Evolutionary conservation across 2,888 invertebrate genomes (phyloP).

Genomic region (Ectobius pallidus): DNA sequence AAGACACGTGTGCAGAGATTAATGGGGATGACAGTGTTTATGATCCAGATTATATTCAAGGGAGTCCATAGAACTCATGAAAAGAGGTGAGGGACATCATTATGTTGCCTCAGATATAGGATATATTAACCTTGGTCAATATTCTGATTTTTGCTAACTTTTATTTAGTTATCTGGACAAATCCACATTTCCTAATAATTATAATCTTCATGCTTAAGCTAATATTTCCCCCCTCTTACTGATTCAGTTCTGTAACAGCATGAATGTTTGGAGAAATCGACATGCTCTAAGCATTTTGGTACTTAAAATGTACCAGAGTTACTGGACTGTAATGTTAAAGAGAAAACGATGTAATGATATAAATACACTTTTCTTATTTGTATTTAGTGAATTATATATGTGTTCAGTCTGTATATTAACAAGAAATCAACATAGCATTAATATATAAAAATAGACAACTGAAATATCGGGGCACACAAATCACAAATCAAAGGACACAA

Average conservation of each 20-base stretch:
- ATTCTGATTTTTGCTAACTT: neutral
- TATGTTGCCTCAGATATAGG: neutral
- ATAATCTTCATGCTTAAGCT: conserved; percentile 1
- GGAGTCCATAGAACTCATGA: neutral
- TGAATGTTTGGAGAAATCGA: neutral
- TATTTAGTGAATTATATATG: too few species aligned
- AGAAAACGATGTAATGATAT: too few species aligned
- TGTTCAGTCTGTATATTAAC: too few species aligned
- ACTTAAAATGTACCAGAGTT: too few species aligned
- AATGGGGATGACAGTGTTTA: neutral
- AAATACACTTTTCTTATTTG: too few species aligned
- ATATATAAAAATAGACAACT: too few species aligned
- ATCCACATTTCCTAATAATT: too few species aligned
- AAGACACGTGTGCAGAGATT: neutral
- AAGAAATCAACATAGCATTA: too few species aligned
- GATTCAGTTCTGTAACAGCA: neutral
- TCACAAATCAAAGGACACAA: too few species aligned
- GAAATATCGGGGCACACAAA: too few species aligned
- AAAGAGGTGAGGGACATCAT: neutral
- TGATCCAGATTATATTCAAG: neutral
- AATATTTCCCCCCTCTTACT: neutral
- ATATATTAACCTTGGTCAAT: neutral
- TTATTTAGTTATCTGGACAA: neutral
- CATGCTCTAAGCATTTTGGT: too few species aligned
- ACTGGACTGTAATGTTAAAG: too few species aligned